Base-by-base conservation (phyloP, 1,140 invertebrate species). In the Pogonognathellus flavescens region DNA sequence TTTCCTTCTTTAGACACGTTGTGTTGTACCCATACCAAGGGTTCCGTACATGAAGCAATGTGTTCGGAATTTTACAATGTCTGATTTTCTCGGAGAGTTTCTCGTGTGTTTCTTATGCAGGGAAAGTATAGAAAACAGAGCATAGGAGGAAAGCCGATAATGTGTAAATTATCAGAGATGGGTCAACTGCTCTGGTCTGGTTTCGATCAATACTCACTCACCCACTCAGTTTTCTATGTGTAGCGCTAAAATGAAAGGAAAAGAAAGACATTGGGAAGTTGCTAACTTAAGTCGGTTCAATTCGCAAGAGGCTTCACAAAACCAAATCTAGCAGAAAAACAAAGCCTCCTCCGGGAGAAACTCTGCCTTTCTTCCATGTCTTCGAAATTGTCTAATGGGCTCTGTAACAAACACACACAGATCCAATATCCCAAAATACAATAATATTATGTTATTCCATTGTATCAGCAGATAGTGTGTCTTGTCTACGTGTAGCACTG, bases 141-240 rank as follows among this genome's bases (percentile, higher is more conserved):
- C 22, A 49, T 66, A 72, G 25, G 13, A 66, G 20, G 60, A 41
- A 70, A 70, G 62, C 25, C 3, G 22, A 41, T 72, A 72, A 72
- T 72, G 66, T 72, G 66, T 72, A 72, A 72, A 72, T 72, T 72
- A 72, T 49, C 66, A 31, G 66, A 72, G 66, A 72, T 72, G 31
- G 66, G 66, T 72, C 66, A 72, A 72, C 66, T 50, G 16, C 66
- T 49, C n/a, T 49, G 41, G 8, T 72, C 66, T 16, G 14, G 41
- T 49, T 49, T 49, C 66, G 66, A 72, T 72, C 66, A 72, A 72
- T 72, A 72, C 66, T 72, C 14, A 49, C 66, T 72, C 22, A 16
- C n/a, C 31, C 31, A 41, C 31, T 41, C 31, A 41, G 31, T 41
- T 41, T 72, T 25, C 60, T 72, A 13, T 16, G 22, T 72, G 66